phyloP scores from a whole-genome alignment of 2,797 vertebrate species.

The Tokudaia muenninki region DNA sequence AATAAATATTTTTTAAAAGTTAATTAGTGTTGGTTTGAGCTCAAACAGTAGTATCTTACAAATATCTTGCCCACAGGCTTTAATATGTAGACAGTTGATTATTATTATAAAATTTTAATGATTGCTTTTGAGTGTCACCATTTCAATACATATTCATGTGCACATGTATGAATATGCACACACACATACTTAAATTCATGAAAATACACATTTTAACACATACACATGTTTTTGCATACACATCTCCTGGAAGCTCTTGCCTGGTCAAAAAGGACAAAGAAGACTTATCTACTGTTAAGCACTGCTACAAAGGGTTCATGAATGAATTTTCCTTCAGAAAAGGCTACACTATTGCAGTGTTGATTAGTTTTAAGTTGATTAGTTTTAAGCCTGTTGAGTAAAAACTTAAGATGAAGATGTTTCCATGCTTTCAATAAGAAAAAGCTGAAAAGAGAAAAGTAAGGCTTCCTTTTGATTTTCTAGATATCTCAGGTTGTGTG shows the following conservation, averaged over 20 bases:
- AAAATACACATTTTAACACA: background rate
- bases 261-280: background rate
- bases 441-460: background rate
- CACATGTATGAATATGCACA: background rate
- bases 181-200: background rate
- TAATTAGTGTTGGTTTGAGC: background rate
- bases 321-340: background rate
- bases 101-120: background rate
- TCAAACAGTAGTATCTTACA: background rate
- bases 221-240: background rate
- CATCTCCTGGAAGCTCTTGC: background rate
- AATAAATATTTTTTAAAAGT: background rate
- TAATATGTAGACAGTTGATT: background rate
- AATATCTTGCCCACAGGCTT: background rate
- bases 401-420: background rate
- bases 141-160: background rate
- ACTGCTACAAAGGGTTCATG: background rate
- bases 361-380: background rate
- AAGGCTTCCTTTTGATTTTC: background rate
- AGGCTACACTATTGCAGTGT: background rate
- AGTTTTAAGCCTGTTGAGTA: background rate
- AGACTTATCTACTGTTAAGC: background rate
- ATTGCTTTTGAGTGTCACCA: background rate
- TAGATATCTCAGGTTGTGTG: background rate
- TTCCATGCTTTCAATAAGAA: background rate